Evolutionary conservation across 2,113 vertebrate genomes (phyloP).

Genomic region (Hylia prasina): DNA sequence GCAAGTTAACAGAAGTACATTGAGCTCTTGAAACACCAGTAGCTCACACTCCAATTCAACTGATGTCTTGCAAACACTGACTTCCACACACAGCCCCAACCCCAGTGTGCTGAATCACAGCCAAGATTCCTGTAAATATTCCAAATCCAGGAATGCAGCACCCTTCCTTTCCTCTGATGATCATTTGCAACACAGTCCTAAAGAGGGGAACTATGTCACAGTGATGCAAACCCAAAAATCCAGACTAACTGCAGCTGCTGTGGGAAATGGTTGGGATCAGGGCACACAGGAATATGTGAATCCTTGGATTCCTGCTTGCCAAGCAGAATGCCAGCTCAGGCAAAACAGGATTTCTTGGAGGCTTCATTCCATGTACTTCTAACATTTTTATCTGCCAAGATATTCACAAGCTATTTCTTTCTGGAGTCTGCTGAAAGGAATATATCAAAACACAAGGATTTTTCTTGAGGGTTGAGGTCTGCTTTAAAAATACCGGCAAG

Average conservation of each 20-base stretch:
- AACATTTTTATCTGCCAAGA: neutral
- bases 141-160: fast-evolving
- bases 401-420: neutral
- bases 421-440: neutral
- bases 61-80: neutral
- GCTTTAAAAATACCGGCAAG: neutral
- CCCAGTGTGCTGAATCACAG: neutral
- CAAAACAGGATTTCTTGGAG: neutral
- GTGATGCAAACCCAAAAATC: neutral
- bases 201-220: neutral
- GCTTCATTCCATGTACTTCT: neutral
- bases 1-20: neutral
- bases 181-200: neutral
- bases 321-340: neutral
- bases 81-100: neutral
- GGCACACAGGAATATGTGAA: fast-evolving
- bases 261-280: neutral
- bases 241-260: neutral
- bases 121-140: neutral
- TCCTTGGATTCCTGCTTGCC: neutral
- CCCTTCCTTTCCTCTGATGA: neutral
- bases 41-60: fast-evolving
- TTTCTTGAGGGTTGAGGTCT: neutral
- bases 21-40: neutral
- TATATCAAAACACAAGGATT: neutral